Evolutionary conservation across 1,140 invertebrate species (phyloP).

Genomic region (Eciton burchellii): DNA sequence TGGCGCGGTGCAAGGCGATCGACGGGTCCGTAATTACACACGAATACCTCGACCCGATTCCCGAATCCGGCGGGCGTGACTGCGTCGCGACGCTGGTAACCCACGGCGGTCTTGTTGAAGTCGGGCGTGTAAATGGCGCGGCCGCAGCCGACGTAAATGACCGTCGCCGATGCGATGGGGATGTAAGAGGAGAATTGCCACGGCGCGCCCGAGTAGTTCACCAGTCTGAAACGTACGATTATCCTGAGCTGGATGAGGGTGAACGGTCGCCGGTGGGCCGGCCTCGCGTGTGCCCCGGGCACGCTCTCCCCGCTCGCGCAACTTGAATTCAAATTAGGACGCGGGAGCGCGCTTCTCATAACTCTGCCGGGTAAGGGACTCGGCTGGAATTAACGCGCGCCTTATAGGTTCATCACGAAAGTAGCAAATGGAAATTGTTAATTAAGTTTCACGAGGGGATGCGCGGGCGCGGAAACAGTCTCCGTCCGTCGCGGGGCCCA

Average conservation of each 20-base stretch:
- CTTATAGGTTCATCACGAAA: constrained; percentile 8
- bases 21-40: constrained; percentile 83
- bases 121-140: constrained; percentile 75
- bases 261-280: not conserved
- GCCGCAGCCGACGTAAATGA: constrained; percentile 77
- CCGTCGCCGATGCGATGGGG: constrained; percentile 72
- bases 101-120: constrained; percentile 31
- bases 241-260: constrained; percentile 56
- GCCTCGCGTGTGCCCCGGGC: constrained; percentile 12
- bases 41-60: constrained; percentile 77
- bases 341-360: constrained; percentile 21
- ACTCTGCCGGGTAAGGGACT: not conserved
- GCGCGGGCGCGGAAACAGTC: not conserved
- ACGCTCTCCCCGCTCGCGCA: constrained; percentile 17
- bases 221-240: constrained; percentile 65
- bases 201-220: constrained; percentile 69
- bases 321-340: constrained; percentile 54
- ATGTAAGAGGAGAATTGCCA: constrained; percentile 71
- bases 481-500: too few relatives aligned
- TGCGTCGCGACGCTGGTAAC: constrained; percentile 12
- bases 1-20: constrained; percentile 73
- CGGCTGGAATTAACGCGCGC: not conserved
- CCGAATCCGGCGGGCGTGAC: constrained; percentile 52
- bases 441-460: not conserved
- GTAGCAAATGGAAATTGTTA: not conserved